phyloP scores from a whole-genome alignment of 2,113 vertebrate genomes.

The Macroglossus sobrinus region DNA sequence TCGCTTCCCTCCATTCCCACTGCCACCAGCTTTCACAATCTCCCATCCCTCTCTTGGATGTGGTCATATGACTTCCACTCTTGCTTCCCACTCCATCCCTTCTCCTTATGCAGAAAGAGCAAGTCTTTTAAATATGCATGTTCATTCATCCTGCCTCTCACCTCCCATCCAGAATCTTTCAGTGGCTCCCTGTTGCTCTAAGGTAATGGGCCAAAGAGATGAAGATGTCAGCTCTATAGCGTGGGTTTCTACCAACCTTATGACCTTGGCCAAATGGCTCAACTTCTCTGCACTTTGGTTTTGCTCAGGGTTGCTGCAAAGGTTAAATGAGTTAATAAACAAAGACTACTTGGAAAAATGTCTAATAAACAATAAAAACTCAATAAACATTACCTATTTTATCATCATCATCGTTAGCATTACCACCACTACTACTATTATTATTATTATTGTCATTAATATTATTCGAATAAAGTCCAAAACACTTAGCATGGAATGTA shows the following conservation, averaged over 20 bases:
- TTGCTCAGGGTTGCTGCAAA: not conserved
- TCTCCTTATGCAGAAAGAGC: not conserved
- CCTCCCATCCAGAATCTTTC: not conserved
- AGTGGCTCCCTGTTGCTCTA: not conserved
- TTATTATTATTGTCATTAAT: not conserved
- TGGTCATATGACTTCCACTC: no score
- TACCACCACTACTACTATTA: not conserved
- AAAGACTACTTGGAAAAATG: not conserved
- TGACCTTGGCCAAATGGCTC: not conserved
- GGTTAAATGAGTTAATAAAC: not conserved
- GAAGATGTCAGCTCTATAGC: fast-evolving
- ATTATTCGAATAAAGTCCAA: not conserved
- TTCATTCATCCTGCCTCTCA: no score
- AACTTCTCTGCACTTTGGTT: not conserved
- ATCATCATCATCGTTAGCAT: not conserved
- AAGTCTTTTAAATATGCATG: not conserved
- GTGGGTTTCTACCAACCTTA: not conserved
- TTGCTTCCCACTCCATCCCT: not conserved
- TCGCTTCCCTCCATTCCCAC: not conserved
- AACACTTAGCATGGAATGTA: not conserved
- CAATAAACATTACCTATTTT: not conserved
- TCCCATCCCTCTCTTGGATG: not conserved
- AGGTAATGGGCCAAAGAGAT: not conserved
- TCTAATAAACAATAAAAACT: not conserved
- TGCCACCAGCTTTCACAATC: not conserved